Evolutionary conservation across 2,888 invertebrate genomes (phyloP).

Genomic region (Noctua janthina): DNA sequence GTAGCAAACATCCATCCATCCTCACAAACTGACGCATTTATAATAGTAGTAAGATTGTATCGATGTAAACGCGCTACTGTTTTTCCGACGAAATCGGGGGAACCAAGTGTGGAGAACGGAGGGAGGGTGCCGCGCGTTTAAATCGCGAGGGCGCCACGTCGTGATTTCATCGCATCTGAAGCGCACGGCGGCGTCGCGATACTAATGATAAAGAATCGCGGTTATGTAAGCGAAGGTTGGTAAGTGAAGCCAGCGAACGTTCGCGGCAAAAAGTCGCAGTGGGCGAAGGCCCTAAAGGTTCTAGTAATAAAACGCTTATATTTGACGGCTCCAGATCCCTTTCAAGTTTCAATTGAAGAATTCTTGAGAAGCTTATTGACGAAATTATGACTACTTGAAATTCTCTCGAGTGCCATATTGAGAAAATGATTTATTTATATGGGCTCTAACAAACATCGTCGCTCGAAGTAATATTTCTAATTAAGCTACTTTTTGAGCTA

Average conservation of each 20-base stretch:
- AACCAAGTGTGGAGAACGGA: too few species aligned
- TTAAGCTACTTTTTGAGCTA: neutral
- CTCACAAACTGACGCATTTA: too few species aligned
- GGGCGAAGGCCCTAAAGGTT: neutral
- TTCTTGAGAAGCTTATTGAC: neutral
- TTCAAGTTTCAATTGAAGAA: neutral
- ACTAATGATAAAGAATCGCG: neutral
- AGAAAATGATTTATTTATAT: constrained; percentile 5
- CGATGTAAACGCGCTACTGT: too few species aligned
- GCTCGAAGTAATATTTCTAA: neutral
- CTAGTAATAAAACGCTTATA: constrained; percentile 23
- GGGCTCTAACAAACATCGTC: neutral
- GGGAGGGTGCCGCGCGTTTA: too few species aligned
- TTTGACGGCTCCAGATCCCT: neutral
- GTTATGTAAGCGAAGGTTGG: neutral
- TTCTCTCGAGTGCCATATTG: constrained; percentile 1
- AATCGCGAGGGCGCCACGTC: too few species aligned
- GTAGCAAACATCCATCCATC: too few species aligned
- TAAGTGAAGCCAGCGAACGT: neutral
- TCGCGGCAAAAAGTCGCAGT: neutral
- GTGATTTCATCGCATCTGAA: neutral
- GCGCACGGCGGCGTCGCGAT: neutral
- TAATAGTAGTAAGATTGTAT: too few species aligned
- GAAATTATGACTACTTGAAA: constrained; percentile 4
- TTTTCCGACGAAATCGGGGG: too few species aligned